Conservation (phyloP, 2,888 invertebrate genomes). For the Carterocephalus palaemon region DNA sequence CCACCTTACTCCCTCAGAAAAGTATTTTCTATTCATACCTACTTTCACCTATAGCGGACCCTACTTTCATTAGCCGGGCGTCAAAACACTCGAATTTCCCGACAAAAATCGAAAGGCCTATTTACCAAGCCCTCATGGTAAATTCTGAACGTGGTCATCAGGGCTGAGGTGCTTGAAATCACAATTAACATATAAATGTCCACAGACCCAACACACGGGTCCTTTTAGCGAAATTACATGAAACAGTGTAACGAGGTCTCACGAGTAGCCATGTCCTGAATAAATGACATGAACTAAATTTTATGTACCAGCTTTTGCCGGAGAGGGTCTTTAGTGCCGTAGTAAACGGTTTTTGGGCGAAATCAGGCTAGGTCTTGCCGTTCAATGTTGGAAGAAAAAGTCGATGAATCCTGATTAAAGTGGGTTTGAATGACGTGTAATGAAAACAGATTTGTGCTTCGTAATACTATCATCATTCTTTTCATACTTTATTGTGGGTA, state of each 20-base stretch:
- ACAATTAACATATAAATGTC: slow-evolving; percentile 24
- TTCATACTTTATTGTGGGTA: too few relatives aligned
- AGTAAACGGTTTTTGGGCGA: background rate
- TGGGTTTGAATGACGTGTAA: too few relatives aligned
- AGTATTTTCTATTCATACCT: too few relatives aligned
- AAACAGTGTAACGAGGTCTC: slow-evolving; percentile 13
- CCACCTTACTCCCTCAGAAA: too few relatives aligned
- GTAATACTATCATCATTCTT: too few relatives aligned
- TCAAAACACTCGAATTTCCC: slow-evolving; percentile 4
- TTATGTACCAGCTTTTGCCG: slow-evolving; percentile 4
- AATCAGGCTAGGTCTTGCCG: too few relatives aligned
- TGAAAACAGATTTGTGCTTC: too few relatives aligned
- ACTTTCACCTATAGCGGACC: background rate
- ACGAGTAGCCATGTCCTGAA: slow-evolving; percentile 4
- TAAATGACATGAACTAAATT: slow-evolving; percentile 11
- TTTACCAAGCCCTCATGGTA: slow-evolving; percentile 22
- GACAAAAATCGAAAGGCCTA: slow-evolving; percentile 16
- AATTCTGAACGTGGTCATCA: slow-evolving; percentile 14
- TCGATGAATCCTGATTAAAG: too few relatives aligned
- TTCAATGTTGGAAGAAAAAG: too few relatives aligned
- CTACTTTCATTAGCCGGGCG: slow-evolving; percentile 8
- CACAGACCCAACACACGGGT: background rate
- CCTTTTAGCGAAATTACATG: slow-evolving; percentile 27
- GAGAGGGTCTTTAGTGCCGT: background rate
- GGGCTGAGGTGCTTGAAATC: slow-evolving; percentile 13